Evolutionary conservation across 2,888 invertebrate genomes (phyloP), one percentile per base, ranked within the genome.

Genomic region (Tetramorium bicarinatum): DNA sequence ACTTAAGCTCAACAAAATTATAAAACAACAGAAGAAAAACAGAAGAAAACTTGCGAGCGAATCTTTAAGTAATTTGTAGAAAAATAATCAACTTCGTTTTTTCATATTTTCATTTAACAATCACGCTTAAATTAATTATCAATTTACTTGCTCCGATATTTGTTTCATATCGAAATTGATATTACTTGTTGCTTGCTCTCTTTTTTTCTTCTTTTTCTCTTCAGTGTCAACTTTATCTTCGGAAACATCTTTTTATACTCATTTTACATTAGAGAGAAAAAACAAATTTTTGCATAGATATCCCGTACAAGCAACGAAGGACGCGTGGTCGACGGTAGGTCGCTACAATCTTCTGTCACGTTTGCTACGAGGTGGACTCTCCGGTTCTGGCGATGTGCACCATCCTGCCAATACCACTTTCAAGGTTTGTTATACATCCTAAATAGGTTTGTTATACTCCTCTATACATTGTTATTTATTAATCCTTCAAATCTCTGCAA

Each of bases 321-420:
- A 92, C 67, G 85, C 91, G n/a, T 92, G 91, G 90, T 82, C 85
- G 25, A 93, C 93, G 4, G 82, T 83, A 44, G 94, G 93, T 29
- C 92, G 92, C 34, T 94, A 94, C 85, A 93, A 91, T 80, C 90
- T 94, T 54, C 89, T 91, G 11, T 93, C 92, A 52, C 92, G 94
- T 49, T 86, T 92, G 44, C 90, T 94, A 61, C 88, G 92, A 69
- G 94, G 94, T 72, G 94, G 94, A 56, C 90, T 92, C 13, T 92
- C 94, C 25, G 93, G 94, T 67, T 93, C 93, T 59, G 94, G 94
- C 34, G 94, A 94, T 83, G 84, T 94, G 83, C 88, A 91, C 84
- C 93, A 94, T 86, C 94, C 94, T 38, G 93, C 91, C 29, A 93
- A 92, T 64, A 88, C 88, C 15, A 86, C 91, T 38, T 94, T 94